Percentiles rank a stretch among this genome's conserved stretches.
These are phyloP conservation scores for Bombus waltoni DNA, from an alignment of 1,140 invertebrate genomes.

Conservation along the genomic window DNA sequence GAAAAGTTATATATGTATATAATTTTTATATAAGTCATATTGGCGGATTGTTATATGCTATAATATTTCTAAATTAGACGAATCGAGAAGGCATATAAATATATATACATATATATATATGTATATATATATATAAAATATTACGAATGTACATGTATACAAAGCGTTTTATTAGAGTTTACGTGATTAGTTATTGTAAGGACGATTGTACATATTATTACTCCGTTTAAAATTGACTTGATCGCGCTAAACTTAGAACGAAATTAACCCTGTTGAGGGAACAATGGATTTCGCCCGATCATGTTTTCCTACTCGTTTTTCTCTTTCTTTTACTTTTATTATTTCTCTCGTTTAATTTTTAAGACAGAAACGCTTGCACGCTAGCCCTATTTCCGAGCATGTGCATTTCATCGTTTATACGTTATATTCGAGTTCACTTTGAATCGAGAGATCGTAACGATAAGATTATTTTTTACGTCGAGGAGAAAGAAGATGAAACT, in stretches of 20 bases:
- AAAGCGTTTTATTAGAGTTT: constrained; percentile 76
- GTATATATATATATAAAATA: constrained; percentile 73
- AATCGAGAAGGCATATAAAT: constrained; percentile 70
- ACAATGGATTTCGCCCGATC: neutral
- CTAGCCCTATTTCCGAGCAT: neutral
- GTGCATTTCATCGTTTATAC: neutral
- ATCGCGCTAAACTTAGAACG: constrained; percentile 43
- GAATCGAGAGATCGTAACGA: constrained; percentile 60
- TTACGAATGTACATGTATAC: constrained; percentile 68
- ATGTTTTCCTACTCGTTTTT: neutral
- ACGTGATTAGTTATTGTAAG: constrained; percentile 69
- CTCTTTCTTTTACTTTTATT: neutral
- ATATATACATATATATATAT: constrained; percentile 75
- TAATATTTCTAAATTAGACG: constrained; percentile 76
- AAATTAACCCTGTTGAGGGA: neutral
- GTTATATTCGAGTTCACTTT: constrained; percentile 63
- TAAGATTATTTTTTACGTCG: constrained; percentile 25
- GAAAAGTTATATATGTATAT: constrained; percentile 55
- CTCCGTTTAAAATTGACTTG: constrained; percentile 71
- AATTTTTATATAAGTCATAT: constrained; percentile 65
- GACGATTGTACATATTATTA: constrained; percentile 68
- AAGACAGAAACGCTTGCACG: constrained; percentile 19
- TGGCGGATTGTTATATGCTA: constrained; percentile 73
- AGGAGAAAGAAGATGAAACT: neutral
- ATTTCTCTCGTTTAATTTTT: neutral